Percentiles rank a stretch among this genome's conserved stretches.
Evolutionary conservation across 2,888 invertebrate genomes (phyloP).

Genomic region (Xanthorhoe spadicearia): DNA sequence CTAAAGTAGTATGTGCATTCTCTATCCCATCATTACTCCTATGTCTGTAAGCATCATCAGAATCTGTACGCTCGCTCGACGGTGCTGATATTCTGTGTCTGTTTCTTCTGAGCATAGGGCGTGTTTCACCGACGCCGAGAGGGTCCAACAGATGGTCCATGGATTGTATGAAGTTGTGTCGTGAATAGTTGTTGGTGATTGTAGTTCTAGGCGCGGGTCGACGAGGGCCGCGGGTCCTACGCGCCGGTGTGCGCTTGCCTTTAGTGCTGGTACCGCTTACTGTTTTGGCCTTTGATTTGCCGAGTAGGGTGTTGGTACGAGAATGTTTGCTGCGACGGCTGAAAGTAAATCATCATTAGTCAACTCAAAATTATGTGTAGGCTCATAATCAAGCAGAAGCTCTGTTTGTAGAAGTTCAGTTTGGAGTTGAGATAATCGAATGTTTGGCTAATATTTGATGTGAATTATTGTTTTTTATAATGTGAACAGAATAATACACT

Average conservation of each 20-base stretch:
- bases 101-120: background rate
- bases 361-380: no score
- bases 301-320: conserved; percentile 49
- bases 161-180: conserved; percentile 39
- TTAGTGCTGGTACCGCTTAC: conserved; percentile 46
- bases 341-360: conserved; percentile 21
- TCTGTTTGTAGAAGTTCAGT: no score
- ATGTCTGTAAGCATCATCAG: conserved; percentile 68
- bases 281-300: conserved; percentile 55
- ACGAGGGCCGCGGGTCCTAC: conserved; percentile 54
- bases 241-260: conserved; percentile 54
- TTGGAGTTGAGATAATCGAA: no score
- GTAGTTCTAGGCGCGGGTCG: conserved; percentile 43
- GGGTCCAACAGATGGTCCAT: conserved; percentile 22
- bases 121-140: conserved; percentile 13
- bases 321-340: conserved; percentile 68
- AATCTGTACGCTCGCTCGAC: conserved; percentile 76
- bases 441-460: no score
- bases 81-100: conserved; percentile 62
- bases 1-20: background rate
- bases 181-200: conserved; percentile 28
- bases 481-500: no score
- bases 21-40: background rate
- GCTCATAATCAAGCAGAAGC: no score
- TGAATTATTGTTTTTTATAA: no score